Conservation (phyloP, 2,888 invertebrate species). For the Oxystoma pomonae region DNA sequence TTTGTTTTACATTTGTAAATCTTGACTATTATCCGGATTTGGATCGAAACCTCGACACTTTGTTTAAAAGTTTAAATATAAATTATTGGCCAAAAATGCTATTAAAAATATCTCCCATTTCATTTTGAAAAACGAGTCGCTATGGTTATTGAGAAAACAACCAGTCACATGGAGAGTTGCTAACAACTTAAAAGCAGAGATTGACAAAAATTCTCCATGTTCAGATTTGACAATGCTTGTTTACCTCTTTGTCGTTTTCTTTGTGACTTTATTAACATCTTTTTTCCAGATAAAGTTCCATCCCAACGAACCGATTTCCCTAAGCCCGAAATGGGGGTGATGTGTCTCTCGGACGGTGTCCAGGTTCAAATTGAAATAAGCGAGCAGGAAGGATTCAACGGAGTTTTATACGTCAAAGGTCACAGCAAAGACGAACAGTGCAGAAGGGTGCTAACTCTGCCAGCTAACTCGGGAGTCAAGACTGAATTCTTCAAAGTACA, state of each 20-base stretch:
- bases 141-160: no score
- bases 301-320: slow-evolving; percentile 72
- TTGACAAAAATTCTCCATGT: no score
- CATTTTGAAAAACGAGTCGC: no score
- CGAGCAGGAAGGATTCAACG: slow-evolving; percentile 72
- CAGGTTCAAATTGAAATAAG: slow-evolving; percentile 75
- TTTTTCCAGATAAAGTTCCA: slow-evolving; percentile 41
- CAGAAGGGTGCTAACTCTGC: slow-evolving; percentile 72
- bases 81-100: no score
- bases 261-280: slow-evolving; percentile 5
- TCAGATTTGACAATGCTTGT: slow-evolving; percentile 7
- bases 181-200: no score
- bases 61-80: no score
- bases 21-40: no score
- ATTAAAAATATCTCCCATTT: no score
- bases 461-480: slow-evolving; percentile 55
- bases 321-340: slow-evolving; percentile 79
- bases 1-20: no score
- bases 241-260: no score
- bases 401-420: slow-evolving; percentile 89
- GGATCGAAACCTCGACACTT: no score
- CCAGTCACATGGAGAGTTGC: no score
- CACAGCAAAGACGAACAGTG: slow-evolving; percentile 92
- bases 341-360: slow-evolving; percentile 88
- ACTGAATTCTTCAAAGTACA: slow-evolving; percentile 69